A percentile compares a stretch with the other conserved stretches of the same genome.
Conservation (phyloP, 2,797 vertebrate genomes). For the Chloroceryle inda region DNA sequence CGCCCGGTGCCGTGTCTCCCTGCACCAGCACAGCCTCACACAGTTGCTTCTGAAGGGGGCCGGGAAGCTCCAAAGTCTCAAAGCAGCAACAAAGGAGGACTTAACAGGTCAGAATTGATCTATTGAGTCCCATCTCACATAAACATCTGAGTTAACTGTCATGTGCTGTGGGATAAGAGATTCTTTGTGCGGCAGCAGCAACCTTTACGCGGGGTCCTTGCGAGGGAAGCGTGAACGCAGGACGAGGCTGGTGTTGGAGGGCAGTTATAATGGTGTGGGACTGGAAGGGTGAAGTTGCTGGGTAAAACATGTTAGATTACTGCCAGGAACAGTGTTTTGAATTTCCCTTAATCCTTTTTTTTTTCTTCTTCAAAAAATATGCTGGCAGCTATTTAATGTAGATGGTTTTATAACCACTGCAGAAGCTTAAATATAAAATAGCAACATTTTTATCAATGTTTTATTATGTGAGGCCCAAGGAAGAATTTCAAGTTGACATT, state of each 20-base stretch:
- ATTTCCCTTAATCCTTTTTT: neutral
- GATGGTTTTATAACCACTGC: neutral
- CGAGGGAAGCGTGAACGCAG: neutral
- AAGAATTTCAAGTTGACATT: neutral
- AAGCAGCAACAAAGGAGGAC: neutral
- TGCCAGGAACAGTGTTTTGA: neutral
- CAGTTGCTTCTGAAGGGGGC: neutral
- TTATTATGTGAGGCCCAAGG: neutral
- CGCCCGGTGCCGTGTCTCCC: fast-evolving
- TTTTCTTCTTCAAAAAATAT: too few species aligned
- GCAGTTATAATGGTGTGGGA: neutral
- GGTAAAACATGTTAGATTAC: neutral
- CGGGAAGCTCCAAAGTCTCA: neutral
- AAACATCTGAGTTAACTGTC: slow-evolving; percentile 74
- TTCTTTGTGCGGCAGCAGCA: slow-evolving; percentile 68
- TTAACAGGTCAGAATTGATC: slow-evolving; percentile 64
- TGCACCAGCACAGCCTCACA: neutral
- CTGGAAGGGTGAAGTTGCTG: neutral
- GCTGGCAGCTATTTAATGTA: neutral
- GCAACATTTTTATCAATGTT: neutral
- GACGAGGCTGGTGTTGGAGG: neutral
- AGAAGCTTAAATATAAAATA: neutral
- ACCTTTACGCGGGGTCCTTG: slow-evolving; percentile 11
- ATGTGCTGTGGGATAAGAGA: slow-evolving; percentile 66
- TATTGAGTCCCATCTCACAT: slow-evolving; percentile 67